Conservation (phyloP, 2,888 invertebrate genomes). For the Osmoderma eremita region DNA sequence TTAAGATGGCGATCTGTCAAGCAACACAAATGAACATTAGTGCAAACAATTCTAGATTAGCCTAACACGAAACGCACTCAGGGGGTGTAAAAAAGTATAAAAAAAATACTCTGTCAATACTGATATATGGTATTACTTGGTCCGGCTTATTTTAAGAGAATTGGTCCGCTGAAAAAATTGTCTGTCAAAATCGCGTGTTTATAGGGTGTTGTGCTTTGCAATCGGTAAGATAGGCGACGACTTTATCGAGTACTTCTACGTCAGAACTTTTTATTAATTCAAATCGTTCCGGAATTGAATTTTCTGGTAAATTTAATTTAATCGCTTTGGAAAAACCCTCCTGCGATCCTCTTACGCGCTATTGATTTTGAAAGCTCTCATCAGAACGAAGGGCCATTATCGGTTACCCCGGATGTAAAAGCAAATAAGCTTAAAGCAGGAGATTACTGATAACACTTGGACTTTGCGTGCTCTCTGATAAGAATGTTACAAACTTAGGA, state of each 20-base stretch:
- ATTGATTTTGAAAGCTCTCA: too few relatives aligned
- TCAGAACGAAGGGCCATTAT: neutral
- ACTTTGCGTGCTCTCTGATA: neutral
- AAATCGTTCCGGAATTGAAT: neutral
- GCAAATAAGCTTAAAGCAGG: constrained; percentile 1
- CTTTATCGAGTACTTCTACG: constrained; percentile 4
- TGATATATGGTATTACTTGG: constrained; percentile 59
- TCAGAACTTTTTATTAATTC: constrained; percentile 8
- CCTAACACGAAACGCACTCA: constrained; percentile 57
- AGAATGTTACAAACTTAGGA: neutral
- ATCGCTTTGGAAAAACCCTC: neutral
- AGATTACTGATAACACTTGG: constrained; percentile 24
- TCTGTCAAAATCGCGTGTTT: constrained; percentile 61
- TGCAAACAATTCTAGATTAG: constrained; percentile 53
- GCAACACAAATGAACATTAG: constrained; percentile 55
- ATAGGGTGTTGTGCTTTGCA: constrained; percentile 58
- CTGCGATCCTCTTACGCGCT: too few relatives aligned
- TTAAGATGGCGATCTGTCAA: constrained; percentile 59
- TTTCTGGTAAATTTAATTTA: neutral
- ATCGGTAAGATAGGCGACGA: constrained; percentile 57
- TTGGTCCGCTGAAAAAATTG: constrained; percentile 64
- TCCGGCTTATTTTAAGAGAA: constrained; percentile 60
- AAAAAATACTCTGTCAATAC: constrained; percentile 60
- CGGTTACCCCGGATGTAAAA: neutral
- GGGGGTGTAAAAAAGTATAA: constrained; percentile 58